Evolutionary conservation across 2,113 vertebrate genomes (phyloP).

Genomic region (Mobula birostris): DNA sequence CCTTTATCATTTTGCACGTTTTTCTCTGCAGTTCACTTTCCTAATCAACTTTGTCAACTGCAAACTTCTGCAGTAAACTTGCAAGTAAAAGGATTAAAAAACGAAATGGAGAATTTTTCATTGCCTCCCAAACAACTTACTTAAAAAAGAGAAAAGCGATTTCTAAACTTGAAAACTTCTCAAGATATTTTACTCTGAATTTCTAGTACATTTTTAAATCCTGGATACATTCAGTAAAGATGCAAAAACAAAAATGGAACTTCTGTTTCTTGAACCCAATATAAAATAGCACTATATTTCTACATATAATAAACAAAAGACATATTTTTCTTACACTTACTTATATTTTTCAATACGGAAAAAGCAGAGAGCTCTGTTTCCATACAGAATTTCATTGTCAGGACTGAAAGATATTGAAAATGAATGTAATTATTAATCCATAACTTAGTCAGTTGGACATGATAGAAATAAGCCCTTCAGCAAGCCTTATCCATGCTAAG

Average conservation of each 20-base stretch:
- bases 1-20: too few relatives aligned
- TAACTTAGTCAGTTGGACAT: not conserved
- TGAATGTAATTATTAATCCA: not conserved
- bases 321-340: slow-evolving; percentile 51
- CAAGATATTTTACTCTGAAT: not conserved
- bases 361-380: slow-evolving; percentile 83
- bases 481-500: too few relatives aligned
- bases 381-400: slow-evolving; percentile 78
- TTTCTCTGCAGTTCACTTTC: too few relatives aligned
- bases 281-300: not conserved
- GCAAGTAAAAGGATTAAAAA: not conserved
- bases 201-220: not conserved
- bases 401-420: slow-evolving; percentile 54
- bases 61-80: too few relatives aligned
- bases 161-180: not conserved
- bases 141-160: not conserved
- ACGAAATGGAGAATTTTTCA: not conserved
- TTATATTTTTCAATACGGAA: slow-evolving; percentile 57
- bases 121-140: not conserved
- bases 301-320: slow-evolving; percentile 28
- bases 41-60: too few relatives aligned
- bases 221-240: not conserved
- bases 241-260: not conserved
- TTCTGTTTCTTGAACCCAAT: not conserved
- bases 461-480: too few relatives aligned